Percentiles rank a stretch among this genome's conserved stretches.
Conservation (phyloP, 2,888 invertebrate genomes). For the Danaus chrysippus region DNA sequence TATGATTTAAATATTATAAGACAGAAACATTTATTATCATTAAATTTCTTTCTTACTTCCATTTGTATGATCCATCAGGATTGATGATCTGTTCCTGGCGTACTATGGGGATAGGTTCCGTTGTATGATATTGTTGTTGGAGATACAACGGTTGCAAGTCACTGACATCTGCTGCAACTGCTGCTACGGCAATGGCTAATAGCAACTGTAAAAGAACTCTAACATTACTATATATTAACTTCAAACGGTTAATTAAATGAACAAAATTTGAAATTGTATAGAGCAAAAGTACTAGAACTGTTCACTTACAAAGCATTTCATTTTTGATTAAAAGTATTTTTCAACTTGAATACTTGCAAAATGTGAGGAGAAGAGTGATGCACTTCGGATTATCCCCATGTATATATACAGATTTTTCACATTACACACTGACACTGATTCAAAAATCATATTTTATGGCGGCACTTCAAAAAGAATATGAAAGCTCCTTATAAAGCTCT, state of each 20-base stretch:
- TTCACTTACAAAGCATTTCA: slow-evolving; percentile 69
- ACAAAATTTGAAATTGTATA: no score
- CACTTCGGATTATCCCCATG: slow-evolving; percentile 62
- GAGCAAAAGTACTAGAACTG: neutral
- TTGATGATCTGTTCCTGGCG: slow-evolving; percentile 84
- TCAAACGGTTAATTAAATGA: neutral
- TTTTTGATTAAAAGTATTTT: slow-evolving; percentile 49
- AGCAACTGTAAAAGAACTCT: slow-evolving; percentile 11
- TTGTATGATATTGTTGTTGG: slow-evolving; percentile 58
- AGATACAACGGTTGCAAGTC: slow-evolving; percentile 54
- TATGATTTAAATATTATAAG: no score
- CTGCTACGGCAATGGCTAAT: slow-evolving; percentile 36
- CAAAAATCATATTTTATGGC: slow-evolving; percentile 61
- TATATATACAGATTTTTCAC: slow-evolving; percentile 74
- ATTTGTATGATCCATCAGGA: slow-evolving; percentile 83
- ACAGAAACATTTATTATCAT: neutral
- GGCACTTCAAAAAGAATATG: slow-evolving; percentile 53
- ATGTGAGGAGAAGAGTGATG: slow-evolving; percentile 66
- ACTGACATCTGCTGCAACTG: slow-evolving; percentile 55
- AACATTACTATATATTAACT: slow-evolving; percentile 1
- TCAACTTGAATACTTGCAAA: slow-evolving; percentile 47
- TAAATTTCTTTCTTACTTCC: slow-evolving; percentile 52
- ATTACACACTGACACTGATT: slow-evolving; percentile 59
- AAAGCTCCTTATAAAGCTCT: slow-evolving; percentile 6
- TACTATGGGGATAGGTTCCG: slow-evolving; percentile 82